phyloP scores from a whole-genome alignment of 2,888 invertebrate genomes.

The Rhopalosiphum nymphaeae region DNA sequence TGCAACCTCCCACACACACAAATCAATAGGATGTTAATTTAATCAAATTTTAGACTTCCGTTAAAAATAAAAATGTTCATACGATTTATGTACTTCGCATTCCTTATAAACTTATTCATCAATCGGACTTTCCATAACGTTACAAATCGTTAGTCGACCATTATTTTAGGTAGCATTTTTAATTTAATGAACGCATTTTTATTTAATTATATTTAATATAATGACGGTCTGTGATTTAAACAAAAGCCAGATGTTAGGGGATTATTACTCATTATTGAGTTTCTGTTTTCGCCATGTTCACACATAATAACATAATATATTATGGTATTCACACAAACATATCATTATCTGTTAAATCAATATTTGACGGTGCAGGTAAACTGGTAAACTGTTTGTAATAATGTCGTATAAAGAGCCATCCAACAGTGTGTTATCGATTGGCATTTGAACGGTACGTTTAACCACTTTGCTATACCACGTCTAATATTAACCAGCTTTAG shows the following conservation, averaged over 20 bases:
- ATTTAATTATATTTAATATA: too few species aligned
- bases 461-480: not conserved
- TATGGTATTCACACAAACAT: not conserved
- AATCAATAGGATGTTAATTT: not conserved
- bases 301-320: not conserved
- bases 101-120: too few species aligned
- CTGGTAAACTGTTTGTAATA: not conserved
- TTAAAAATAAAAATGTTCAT: not conserved
- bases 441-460: not conserved
- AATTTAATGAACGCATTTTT: not conserved
- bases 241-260: not conserved
- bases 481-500: not conserved
- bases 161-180: not conserved
- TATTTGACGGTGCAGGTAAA: not conserved
- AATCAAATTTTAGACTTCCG: not conserved
- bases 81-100: not conserved
- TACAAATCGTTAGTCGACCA: not conserved
- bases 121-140: not conserved
- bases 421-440: slow-evolving; percentile 15
- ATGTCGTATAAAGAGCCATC: not conserved
- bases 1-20: not conserved
- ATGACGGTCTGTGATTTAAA: not conserved
- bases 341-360: slow-evolving; percentile 21
- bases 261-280: slow-evolving; percentile 24
- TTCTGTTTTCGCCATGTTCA: not conserved